These are phyloP conservation scores for Odiellus spinosus DNA, from an alignment of 2,888 invertebrate genomes.

Conservation along the genomic window DNA sequence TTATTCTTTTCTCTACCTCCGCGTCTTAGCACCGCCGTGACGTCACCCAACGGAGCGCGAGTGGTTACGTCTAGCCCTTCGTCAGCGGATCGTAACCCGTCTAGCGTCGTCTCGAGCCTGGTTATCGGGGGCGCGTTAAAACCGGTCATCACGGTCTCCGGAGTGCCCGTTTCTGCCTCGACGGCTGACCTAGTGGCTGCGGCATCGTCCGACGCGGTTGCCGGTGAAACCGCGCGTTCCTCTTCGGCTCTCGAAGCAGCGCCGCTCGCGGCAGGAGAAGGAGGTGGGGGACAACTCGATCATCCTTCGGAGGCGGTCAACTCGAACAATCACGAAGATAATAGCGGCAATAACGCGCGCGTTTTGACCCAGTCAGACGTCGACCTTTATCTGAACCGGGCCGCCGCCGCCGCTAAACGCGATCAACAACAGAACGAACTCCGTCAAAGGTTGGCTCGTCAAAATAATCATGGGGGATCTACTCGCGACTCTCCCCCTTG, in stretches of 20 bases:
- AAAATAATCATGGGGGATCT: not conserved
- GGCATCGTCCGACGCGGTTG: too few relatives aligned
- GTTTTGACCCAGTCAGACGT: constrained; percentile 9
- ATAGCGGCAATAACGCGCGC: not conserved
- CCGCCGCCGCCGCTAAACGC: constrained; percentile 2
- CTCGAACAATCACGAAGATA: not conserved
- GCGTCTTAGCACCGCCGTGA: not conserved
- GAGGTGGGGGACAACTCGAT: not conserved
- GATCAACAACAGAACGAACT: not conserved
- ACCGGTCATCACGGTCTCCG: too few relatives aligned
- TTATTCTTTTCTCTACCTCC: too few relatives aligned
- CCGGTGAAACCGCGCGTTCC: too few relatives aligned
- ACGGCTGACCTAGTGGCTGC: too few relatives aligned
- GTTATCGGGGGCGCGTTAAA: too few relatives aligned
- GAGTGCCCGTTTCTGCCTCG: too few relatives aligned
- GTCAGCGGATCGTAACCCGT: too few relatives aligned
- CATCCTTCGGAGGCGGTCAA: not conserved
- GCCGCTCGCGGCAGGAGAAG: not conserved
- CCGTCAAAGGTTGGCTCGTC: not conserved
- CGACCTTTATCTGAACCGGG: constrained; percentile 9
- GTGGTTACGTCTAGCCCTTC: too few relatives aligned
- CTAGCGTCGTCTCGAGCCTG: too few relatives aligned
- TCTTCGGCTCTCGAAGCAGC: too few relatives aligned
- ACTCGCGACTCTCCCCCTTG: constrained; percentile 7
- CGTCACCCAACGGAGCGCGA: constrained; percentile 1